Percentiles rank a stretch among this genome's conserved stretches.
These are phyloP conservation scores for Erebia ligea DNA, from an alignment of 2,888 invertebrate species.

Conservation along the genomic window DNA sequence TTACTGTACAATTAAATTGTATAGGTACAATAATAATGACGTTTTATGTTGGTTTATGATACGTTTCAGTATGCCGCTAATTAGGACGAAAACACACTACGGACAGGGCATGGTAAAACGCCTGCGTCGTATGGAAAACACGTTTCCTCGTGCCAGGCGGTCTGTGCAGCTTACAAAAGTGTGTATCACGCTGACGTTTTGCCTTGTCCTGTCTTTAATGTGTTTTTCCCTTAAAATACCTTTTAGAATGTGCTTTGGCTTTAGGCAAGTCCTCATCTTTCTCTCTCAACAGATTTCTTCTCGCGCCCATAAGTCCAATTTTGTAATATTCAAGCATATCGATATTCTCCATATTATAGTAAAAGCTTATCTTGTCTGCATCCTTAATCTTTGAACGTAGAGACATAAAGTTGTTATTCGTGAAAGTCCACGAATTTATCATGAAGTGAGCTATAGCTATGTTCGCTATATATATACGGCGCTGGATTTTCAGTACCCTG, in stretches of 20 bases:
- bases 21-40: too few relatives aligned
- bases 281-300: slow-evolving; percentile 80
- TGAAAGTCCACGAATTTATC: slow-evolving; percentile 90
- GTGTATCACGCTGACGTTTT: too few relatives aligned
- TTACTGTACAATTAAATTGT: too few relatives aligned
- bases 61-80: too few relatives aligned
- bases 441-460: slow-evolving; percentile 89
- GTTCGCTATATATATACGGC: slow-evolving; percentile 90
- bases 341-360: slow-evolving; percentile 79
- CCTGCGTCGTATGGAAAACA: too few relatives aligned
- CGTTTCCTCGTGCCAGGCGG: too few relatives aligned
- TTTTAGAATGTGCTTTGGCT: slow-evolving; percentile 75
- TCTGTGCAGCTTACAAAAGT: too few relatives aligned
- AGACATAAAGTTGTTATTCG: slow-evolving; percentile 64
- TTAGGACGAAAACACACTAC: too few relatives aligned
- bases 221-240: slow-evolving; percentile 60
- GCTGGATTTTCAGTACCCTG: slow-evolving; percentile 91
- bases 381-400: slow-evolving; percentile 77
- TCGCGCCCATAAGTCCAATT: slow-evolving; percentile 84
- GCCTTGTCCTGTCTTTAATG: too few relatives aligned
- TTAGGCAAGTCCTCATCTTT: slow-evolving; percentile 80
- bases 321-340: slow-evolving; percentile 78
- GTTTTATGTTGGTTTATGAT: too few relatives aligned
- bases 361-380: slow-evolving; percentile 83
- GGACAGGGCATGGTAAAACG: too few relatives aligned